Evolutionary conservation across 2,888 invertebrate genomes (phyloP), one percentile per base, ranked within the genome.

Genomic region (Caenorhabditis wallacei): DNA sequence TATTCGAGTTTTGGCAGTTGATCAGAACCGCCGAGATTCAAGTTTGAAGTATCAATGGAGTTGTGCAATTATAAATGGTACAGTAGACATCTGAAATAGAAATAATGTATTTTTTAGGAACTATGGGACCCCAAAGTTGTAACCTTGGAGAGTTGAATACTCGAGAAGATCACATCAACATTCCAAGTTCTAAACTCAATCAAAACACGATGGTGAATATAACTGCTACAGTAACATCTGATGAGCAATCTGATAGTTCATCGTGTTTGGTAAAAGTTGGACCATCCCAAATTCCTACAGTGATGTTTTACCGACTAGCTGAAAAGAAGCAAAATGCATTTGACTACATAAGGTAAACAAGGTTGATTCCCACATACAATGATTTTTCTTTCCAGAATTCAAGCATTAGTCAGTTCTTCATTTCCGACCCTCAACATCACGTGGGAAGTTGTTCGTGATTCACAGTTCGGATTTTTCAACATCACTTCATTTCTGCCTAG

Each of bases 281-380:
- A 22, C 4, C 80, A 0, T 37, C 68, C 13, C 64, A 79, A 26
- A 40, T 83, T 2, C 85, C 85, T 8, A 71, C 64, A 1, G 61
- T 85, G 18, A 53, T 70, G 1, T 74, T 81, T 43, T 78, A 70
- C 22, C 64, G 74, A 10, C n/a, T 83, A 1, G 56, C 61, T 10
- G 70, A 71, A 24, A 80, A 70, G 40, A 83, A 81, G 40, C 79
- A 83, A 51, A 81, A 75, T 40, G 78, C 80, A 2, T 61, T 78
- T 75, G 81, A 84, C 30, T 84, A 61, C 54, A 84, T 84, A 37
- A 63, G 84, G 84, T 84, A 43, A 1, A 11, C n/a, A 16, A 8
- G 8, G 30, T 30, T 30, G 30, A 30, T 8, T 8, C 30, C 3
- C n/a, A n/a, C n/a, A n/a, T n/a, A n/a, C n/a, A n/a, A 18, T 46